Conservation (phyloP, 2,888 invertebrate genomes). For the Aphodius sticticus region DNA sequence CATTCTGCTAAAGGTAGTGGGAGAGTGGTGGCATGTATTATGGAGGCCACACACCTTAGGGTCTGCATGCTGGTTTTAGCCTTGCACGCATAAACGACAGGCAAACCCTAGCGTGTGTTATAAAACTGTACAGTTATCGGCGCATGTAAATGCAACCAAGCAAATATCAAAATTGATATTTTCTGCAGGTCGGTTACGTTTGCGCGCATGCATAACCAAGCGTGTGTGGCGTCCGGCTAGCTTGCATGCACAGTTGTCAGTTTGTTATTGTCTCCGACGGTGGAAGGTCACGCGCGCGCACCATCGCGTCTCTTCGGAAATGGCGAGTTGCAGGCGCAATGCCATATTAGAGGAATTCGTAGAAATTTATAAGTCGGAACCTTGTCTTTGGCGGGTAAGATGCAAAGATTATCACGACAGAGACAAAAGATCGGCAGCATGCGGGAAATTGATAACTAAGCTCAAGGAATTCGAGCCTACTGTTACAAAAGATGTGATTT, state of each 20-base stretch:
- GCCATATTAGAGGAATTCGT: slow-evolving; percentile 4
- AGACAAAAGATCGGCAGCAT: slow-evolving; percentile 26
- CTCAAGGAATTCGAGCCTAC: slow-evolving; percentile 31
- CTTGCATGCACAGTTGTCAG: neutral
- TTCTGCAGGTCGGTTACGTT: neutral
- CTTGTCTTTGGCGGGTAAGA: slow-evolving; percentile 42
- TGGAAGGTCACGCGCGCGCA: neutral
- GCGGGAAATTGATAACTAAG: neutral
- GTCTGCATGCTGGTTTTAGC: neutral
- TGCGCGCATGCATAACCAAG: slow-evolving; percentile 4
- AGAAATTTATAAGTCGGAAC: slow-evolving; percentile 26
- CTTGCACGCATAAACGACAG: neutral
- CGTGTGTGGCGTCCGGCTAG: neutral
- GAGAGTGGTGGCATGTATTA: no score
- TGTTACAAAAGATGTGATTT: slow-evolving; percentile 39
- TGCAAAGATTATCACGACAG: slow-evolving; percentile 40
- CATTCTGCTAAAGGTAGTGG: no score
- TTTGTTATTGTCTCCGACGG: neutral
- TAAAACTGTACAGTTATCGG: neutral
- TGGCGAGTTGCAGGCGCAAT: neutral
- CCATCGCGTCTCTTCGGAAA: neutral
- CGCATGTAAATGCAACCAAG: neutral
- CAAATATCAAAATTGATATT: neutral
- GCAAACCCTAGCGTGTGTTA: neutral
- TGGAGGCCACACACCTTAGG: neutral